Conservation (phyloP, 2,797 vertebrate genomes). For the Spheniscus humboldti region DNA sequence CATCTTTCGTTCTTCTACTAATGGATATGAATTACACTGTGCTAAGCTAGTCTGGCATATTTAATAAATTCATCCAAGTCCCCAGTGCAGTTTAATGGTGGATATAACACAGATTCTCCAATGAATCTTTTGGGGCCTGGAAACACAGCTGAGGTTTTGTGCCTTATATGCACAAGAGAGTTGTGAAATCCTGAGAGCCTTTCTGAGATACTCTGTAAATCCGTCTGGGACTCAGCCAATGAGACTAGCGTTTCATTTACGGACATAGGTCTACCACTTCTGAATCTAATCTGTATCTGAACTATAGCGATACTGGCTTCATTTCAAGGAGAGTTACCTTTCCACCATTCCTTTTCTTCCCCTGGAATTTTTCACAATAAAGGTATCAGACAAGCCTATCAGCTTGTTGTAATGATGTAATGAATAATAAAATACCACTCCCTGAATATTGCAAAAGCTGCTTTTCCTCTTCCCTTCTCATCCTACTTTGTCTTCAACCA, state of each 20-base stretch:
- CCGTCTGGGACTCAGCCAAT: neutral
- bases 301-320: neutral
- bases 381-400: neutral
- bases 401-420: neutral
- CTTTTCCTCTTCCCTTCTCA: neutral
- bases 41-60: neutral
- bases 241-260: neutral
- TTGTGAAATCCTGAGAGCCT: neutral
- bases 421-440: neutral
- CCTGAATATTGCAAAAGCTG: neutral
- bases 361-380: neutral
- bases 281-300: neutral
- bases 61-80: neutral
- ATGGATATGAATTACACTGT: neutral
- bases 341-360: neutral
- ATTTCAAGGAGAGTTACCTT: neutral
- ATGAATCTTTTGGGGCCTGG: neutral
- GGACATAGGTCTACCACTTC: neutral
- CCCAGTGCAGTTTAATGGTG: neutral
- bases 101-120: neutral
- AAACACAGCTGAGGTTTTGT: neutral
- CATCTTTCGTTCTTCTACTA: neutral
- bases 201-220: neutral
- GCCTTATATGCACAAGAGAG: neutral
- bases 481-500: neutral